phyloP scores from a whole-genome alignment of 2,113 vertebrate species.

The Gallinago jamesoni region DNA sequence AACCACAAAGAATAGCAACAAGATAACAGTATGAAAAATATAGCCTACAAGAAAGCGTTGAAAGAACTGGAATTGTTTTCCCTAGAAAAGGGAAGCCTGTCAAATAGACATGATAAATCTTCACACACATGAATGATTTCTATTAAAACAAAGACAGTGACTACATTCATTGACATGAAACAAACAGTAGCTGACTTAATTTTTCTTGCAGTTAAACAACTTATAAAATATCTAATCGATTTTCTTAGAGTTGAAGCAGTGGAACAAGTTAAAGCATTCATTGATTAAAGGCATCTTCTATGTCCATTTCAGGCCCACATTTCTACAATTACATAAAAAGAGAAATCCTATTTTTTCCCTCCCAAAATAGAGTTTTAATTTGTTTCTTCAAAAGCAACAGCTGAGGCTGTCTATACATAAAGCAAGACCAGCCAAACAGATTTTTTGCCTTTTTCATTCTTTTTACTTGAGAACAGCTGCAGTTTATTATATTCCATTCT shows the following conservation, averaged over 20 bases:
- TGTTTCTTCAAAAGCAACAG: neutral
- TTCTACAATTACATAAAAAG: neutral
- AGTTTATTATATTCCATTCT: neutral
- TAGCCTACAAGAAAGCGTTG: fast-evolving
- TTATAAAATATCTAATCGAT: neutral
- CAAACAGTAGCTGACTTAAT: neutral
- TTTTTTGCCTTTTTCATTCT: neutral
- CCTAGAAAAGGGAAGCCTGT: neutral
- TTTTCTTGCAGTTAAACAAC: neutral
- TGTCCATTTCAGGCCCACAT: neutral
- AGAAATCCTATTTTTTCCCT: neutral
- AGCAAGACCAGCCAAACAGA: neutral
- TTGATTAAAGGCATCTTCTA: neutral
- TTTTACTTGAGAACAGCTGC: neutral
- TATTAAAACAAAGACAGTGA: neutral
- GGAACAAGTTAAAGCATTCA: neutral
- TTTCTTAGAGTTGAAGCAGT: neutral
- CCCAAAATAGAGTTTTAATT: neutral
- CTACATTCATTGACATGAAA: neutral
- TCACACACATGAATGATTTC: neutral
- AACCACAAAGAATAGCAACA: neutral
- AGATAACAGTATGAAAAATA: neutral
- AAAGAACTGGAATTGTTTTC: neutral
- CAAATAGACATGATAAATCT: neutral
- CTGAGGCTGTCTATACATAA: neutral